Conservation (phyloP, 2,797 vertebrate genomes). For the Peromyscus nudipes region DNA sequence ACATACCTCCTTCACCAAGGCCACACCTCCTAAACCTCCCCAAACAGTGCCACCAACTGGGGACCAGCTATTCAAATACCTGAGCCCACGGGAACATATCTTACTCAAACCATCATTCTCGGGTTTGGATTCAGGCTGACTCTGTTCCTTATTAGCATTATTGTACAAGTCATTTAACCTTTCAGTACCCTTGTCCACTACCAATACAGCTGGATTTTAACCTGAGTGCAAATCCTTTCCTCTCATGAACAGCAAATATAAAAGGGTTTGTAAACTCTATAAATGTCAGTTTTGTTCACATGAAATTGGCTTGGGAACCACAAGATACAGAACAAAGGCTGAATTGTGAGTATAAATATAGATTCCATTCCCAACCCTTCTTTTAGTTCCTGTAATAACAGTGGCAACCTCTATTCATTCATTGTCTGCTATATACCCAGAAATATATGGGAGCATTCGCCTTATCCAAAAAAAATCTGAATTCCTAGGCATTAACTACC, state of each 20-base stretch:
- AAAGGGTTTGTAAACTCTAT: not conserved
- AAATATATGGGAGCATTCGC: not conserved
- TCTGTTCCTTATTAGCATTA: slow-evolving; percentile 52
- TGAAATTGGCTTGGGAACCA: slow-evolving; percentile 1
- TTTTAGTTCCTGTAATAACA: not conserved
- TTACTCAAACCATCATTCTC: not conserved
- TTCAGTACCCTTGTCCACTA: not conserved
- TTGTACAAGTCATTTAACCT: slow-evolving; percentile 28
- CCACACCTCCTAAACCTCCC: not conserved
- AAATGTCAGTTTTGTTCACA: slow-evolving; percentile 9
- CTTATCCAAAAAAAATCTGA: not conserved
- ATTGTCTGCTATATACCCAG: not conserved
- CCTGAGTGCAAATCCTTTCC: not conserved
- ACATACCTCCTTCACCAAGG: not conserved
- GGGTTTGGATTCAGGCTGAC: not conserved
- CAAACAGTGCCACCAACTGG: not conserved
- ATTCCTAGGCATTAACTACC: not conserved
- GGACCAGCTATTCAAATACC: too few relatives aligned
- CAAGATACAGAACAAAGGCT: not conserved
- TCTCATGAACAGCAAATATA: not conserved
- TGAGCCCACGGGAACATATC: not conserved
- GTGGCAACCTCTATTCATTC: not conserved
- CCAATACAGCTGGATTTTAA: not conserved
- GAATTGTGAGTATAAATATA: not conserved
- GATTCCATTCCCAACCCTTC: not conserved